phyloP scores from a whole-genome alignment of 2,113 vertebrate species.

The Rhinopomastus cyanomelas region DNA sequence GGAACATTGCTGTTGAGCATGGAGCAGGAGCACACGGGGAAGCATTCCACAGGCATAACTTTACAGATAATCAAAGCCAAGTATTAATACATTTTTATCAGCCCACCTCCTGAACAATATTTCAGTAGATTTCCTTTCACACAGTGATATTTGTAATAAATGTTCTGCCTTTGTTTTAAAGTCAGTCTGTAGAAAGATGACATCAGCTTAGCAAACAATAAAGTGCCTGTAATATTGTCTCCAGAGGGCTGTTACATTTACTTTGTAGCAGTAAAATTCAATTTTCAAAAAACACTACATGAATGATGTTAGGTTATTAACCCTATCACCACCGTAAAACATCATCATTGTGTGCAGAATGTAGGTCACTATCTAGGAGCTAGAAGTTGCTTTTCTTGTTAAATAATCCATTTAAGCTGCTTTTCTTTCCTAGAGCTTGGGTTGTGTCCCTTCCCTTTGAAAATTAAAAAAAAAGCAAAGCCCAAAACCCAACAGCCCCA shows the following conservation, averaged over 20 bases:
- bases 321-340: conserved; percentile 79
- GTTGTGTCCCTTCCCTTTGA: conserved; percentile 53
- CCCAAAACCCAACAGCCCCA: neutral
- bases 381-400: conserved; percentile 78
- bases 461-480: neutral
- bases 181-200: conserved; percentile 91
- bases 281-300: conserved; percentile 86
- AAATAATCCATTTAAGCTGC: conserved; percentile 82
- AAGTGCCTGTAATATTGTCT: conserved; percentile 93
- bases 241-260: conserved; percentile 91
- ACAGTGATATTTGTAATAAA: conserved; percentile 95
- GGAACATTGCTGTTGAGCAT: conserved; percentile 56
- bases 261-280: conserved; percentile 94
- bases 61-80: conserved; percentile 80
- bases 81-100: conserved; percentile 81
- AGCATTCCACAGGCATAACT: conserved; percentile 74
- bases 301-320: conserved; percentile 85
- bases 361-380: conserved; percentile 80
- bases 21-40: conserved; percentile 71
- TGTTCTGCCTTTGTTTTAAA: conserved; percentile 94
- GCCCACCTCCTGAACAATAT: conserved; percentile 88
- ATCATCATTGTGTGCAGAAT: conserved; percentile 77
- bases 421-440: conserved; percentile 69
- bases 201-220: conserved; percentile 99
- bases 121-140: conserved; percentile 96